Base-by-base conservation (phyloP, 2,113 vertebrate genomes). In the Clinocottus analis region DNA sequence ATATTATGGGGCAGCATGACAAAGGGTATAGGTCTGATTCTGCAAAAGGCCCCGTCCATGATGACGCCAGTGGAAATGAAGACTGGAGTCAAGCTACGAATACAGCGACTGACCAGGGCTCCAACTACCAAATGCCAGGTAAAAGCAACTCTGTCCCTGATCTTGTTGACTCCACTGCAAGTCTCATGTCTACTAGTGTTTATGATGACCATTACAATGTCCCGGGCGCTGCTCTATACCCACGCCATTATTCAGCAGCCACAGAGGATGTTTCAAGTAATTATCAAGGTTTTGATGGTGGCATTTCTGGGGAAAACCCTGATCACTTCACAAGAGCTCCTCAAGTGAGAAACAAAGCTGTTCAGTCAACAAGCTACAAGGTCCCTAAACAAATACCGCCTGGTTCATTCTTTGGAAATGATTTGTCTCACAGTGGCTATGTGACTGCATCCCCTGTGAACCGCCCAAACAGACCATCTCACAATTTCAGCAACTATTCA, bases 41-140 rank as follows among this genome's bases (percentile, higher is more conserved):
- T 66, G 21, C 17, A n/a, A 51, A 63, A 45, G 45, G 31, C 3
- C 6, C 43, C 45, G 37, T 10, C 11, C 47, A 69, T 29, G 33
- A 19, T 56, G 72, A 68, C 2, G 10, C 8, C 23, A 43, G 35
- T 65, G n/a, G 74, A 72, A 66, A 87, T 41, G 10, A 87, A 16
- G 29, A 72, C 23, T 41, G 65, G 74, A 80, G 53, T 41, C 75
- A 59, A 37, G 59, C 25, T 5, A 17, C 7, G 9, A 59, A 58
- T 43, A 5, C 53, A 21, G 55, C 3, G 10, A 45, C 64, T 41
- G 56, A 69, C 68, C 10, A 17, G 21, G 37, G 33, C 7, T 3
- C 74, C 56, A 79, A 55, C 45, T 11, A 84, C 78, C 49, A 79
- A 74, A 75, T 4, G 13, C 59, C 65, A 81, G 67, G 33, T 23